Conservation (phyloP, 92 coral and sea anemone genomes). For the Epizoanthus ramosus region DNA sequence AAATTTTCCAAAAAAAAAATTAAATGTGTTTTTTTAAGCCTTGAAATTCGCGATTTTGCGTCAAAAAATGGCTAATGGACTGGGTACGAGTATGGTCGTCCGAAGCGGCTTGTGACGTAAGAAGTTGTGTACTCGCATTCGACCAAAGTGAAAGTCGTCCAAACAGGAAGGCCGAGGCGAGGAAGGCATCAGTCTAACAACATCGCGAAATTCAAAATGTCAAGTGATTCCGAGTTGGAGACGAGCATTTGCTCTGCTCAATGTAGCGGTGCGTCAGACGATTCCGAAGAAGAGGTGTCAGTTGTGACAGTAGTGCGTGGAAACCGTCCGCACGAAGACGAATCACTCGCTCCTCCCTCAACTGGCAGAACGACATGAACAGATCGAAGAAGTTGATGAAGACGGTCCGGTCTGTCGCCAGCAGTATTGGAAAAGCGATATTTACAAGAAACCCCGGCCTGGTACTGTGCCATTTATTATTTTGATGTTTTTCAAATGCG, state of each 20-base stretch:
- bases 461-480: slow-evolving; percentile 5
- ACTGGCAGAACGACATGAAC: background rate
- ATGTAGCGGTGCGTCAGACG: background rate
- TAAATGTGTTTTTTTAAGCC: background rate
- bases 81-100: background rate
- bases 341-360: background rate
- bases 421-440: background rate
- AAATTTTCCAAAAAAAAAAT: background rate
- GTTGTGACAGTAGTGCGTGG: background rate
- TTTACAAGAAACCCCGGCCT: background rate
- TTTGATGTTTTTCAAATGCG: background rate
- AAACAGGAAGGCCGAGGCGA: background rate
- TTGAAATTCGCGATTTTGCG: background rate
- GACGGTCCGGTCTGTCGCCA: slow-evolving; percentile 43
- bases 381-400: slow-evolving; percentile 33
- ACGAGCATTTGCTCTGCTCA: background rate
- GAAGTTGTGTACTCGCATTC: background rate
- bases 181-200: no score
- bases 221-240: background rate
- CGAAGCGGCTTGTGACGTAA: background rate
- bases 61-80: background rate
- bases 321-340: slow-evolving; percentile 24
- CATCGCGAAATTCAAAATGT: background rate
- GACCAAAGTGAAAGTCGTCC: background rate
- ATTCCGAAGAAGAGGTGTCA: background rate